Conservation (phyloP, 2,113 vertebrate genomes). For the Cepphus grylle region DNA sequence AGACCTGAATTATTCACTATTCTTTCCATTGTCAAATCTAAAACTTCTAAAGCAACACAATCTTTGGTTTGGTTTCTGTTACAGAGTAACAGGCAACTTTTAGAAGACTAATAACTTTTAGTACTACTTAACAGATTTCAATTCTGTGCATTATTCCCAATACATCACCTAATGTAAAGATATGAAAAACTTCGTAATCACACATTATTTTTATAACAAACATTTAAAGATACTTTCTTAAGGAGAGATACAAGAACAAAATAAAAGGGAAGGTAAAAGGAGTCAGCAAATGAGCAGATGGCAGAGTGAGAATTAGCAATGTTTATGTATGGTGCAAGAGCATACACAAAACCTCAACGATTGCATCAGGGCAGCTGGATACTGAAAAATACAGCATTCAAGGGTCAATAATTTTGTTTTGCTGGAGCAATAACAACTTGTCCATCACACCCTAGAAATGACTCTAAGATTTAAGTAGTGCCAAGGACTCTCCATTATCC, state of each 20-base stretch:
- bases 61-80: background rate
- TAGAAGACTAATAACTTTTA: background rate
- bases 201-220: background rate
- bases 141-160: background rate
- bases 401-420: background rate
- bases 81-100: background rate
- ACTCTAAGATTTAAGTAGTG: background rate
- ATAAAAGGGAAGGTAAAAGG: background rate
- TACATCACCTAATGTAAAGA: background rate
- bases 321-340: background rate
- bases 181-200: background rate
- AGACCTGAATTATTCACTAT: background rate
- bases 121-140: background rate
- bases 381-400: background rate
- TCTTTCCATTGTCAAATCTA: background rate
- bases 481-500: background rate
- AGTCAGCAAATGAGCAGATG: background rate
- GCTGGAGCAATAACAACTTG: background rate
- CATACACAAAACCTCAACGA: background rate
- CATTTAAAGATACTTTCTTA: background rate
- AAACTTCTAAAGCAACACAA: background rate
- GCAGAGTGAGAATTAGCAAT: background rate
- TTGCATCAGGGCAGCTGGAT: background rate
- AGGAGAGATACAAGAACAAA: background rate
- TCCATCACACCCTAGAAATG: background rate